Evolutionary conservation across 2,888 invertebrate genomes (phyloP).

Genomic region (Cryptops parisi): DNA sequence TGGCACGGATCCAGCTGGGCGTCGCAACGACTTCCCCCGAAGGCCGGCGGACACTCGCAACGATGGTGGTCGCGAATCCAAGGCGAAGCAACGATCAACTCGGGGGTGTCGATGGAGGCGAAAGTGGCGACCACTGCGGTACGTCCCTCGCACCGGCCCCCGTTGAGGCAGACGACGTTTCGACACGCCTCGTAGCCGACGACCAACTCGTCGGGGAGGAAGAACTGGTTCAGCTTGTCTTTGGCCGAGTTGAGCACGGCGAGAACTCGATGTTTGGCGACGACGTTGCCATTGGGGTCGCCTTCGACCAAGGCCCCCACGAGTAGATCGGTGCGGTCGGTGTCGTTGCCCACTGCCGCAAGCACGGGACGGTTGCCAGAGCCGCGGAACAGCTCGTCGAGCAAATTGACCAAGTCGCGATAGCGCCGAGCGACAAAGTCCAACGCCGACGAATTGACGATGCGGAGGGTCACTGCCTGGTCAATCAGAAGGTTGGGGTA

Average conservation of each 20-base stretch:
- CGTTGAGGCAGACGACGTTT: conserved; percentile 45
- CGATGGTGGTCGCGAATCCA: conserved; percentile 57
- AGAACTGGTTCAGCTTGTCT: background rate
- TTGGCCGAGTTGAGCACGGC: background rate
- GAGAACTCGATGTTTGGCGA: background rate
- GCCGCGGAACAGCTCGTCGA: conserved; percentile 46
- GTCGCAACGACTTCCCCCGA: conserved; percentile 66
- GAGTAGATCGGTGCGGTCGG: conserved; percentile 11
- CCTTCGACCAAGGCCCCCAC: conserved; percentile 45
- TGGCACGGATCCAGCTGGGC: conserved; percentile 79
- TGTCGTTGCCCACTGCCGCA: conserved; percentile 2
- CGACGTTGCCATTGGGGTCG: conserved; percentile 50
- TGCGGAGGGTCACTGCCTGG: conserved; percentile 61
- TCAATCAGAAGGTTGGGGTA: conserved; percentile 69
- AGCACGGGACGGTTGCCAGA: background rate
- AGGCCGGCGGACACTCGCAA: conserved; percentile 71
- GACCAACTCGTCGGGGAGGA: conserved; percentile 12
- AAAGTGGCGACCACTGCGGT: conserved; percentile 32
- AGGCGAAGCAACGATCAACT: conserved; percentile 69
- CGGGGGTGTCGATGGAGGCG: conserved; percentile 52
- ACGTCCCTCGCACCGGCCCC: conserved; percentile 29
- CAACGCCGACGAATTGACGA: conserved; percentile 55
- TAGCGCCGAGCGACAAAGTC: conserved; percentile 64
- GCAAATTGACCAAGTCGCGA: conserved; percentile 50
- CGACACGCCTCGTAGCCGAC: conserved; percentile 28